A percentile compares a stretch with the other conserved stretches of the same genome.
Evolutionary conservation across 2,888 invertebrate genomes (phyloP).

Genomic region (Ophraella communa): DNA sequence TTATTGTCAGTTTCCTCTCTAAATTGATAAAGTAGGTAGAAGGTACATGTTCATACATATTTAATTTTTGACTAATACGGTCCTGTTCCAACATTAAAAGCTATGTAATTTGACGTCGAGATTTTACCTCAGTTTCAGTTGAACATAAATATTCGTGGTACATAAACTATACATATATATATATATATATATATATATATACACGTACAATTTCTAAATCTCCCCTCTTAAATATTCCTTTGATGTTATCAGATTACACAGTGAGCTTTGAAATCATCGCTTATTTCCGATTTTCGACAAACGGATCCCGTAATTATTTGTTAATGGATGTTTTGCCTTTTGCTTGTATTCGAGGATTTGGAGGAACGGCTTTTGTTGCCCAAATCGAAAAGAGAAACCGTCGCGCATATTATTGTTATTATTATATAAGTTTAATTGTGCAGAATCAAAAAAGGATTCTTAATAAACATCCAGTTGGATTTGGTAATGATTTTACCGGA

Average conservation of each 20-base stretch:
- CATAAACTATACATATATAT: constrained; percentile 1
- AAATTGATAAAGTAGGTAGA: too few relatives aligned
- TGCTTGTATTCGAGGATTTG: not conserved
- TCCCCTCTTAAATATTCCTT: constrained; percentile 28
- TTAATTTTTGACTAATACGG: too few relatives aligned
- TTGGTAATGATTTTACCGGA: too few relatives aligned
- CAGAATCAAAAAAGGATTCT: too few relatives aligned
- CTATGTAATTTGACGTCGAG: constrained; percentile 2
- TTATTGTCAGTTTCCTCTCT: too few relatives aligned
- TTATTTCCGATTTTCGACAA: constrained; percentile 23
- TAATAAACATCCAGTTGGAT: too few relatives aligned
- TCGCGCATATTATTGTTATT: too few relatives aligned
- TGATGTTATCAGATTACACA: constrained; percentile 33
- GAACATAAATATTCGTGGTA: constrained; percentile 16
- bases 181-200: too few relatives aligned
- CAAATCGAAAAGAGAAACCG: not conserved
- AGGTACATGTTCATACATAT: too few relatives aligned
- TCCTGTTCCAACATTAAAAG: not conserved
- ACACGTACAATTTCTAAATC: too few relatives aligned
- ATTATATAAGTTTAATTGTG: too few relatives aligned
- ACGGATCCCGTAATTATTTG: constrained; percentile 25
- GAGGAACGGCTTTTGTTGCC: not conserved
- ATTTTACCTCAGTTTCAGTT: constrained; percentile 19
- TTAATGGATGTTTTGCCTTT: constrained; percentile 25
- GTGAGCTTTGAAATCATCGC: constrained; percentile 26